Base-by-base conservation (phyloP, 2,797 vertebrate species). In the Cirrhinus mrigala region DNA sequence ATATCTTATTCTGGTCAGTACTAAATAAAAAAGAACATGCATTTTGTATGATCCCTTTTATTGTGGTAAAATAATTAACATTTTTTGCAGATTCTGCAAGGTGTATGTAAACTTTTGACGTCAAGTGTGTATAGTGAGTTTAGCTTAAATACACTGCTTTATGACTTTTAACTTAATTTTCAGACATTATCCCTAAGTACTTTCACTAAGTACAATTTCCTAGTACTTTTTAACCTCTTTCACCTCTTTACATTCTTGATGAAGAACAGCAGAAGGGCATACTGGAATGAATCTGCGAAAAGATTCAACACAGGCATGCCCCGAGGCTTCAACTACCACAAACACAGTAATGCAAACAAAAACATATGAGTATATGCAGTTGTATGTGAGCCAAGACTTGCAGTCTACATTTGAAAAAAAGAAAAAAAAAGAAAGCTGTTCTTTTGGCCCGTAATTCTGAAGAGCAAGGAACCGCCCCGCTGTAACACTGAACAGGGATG, bases 221-320 rank as follows among this genome's bases (percentile, higher is more conserved):
- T 18, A 73, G n/a, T 11, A 48, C 46, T 33, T 20, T 76, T 76
- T 54, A 44, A 71, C 6, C 7, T 48, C 70, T 71, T 11, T 69
- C 14, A 48, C n/a, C n/a, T 46, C 40, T 11, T 1, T 27, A 81
- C 44, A 70, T 40, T 20, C 8, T 71, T 70, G 62, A 83, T 54
- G 9, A 56, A 74, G 46, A 84, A 86, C 70, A 54, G 79, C 50
- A 44, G 50, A 56, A 78, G 58, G 44, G 29, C 16, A 18, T 79
- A 69, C 81, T 46, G 18, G n/a, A 73, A 84, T 83, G 79, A 68
- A 85, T 87, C 73, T 82, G 73, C 24, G 81, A 81, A 46, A 54
- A 33, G 75, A 62, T 68, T 81, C 40, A n/a, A 73, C 48, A 10
- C 56, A 46, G 54, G 48, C 64, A 80, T 64, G 58, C 56, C 84